phyloP scores from a whole-genome alignment of 2,113 vertebrate genomes.

The Campylomormyrus numenius region DNA sequence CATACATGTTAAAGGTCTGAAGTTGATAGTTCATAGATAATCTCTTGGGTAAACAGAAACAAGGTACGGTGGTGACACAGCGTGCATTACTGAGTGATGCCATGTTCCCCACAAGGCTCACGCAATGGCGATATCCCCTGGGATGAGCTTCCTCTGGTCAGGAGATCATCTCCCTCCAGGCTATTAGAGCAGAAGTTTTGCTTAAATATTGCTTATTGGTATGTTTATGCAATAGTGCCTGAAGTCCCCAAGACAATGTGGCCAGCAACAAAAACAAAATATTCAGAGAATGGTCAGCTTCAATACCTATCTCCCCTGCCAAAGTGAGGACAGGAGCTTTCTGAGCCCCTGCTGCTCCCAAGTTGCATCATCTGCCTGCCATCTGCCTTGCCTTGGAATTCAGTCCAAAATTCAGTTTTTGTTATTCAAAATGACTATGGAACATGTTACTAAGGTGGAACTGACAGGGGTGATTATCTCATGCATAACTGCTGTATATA shows the following conservation, averaged over 20 bases:
- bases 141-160: not conserved
- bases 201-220: not conserved
- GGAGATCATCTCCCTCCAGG: not conserved
- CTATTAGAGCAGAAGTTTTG: not conserved
- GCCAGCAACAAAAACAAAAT: not conserved
- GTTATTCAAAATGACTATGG: not conserved
- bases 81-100: not conserved
- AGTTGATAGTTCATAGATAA: not conserved
- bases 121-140: not conserved
- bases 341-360: not conserved
- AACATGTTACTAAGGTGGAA: not conserved
- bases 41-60: not conserved
- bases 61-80: not conserved
- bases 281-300: not conserved
- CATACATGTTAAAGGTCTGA: not conserved
- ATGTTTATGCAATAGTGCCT: not conserved
- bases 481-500: not conserved
- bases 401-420: conserved; percentile 1
- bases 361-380: conserved; percentile 1
- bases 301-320: not conserved
- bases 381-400: conserved; percentile 5
- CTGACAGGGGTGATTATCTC: not conserved
- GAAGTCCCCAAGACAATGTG: not conserved
- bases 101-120: not conserved
- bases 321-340: not conserved